phyloP scores from a whole-genome alignment of 2,888 invertebrate genomes.

The Rhogogaster chlorosoma region DNA sequence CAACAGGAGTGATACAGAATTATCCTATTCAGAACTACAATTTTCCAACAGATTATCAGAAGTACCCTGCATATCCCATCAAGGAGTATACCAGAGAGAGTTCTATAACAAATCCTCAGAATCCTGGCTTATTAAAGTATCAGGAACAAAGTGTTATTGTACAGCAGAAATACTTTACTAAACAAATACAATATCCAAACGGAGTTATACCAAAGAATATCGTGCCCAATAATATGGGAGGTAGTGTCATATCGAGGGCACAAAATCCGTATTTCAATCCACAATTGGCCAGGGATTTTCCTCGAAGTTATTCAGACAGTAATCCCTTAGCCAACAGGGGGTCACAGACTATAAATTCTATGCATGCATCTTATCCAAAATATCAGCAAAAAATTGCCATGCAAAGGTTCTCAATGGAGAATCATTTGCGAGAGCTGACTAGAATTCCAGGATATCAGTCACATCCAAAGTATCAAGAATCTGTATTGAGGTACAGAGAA shows the following conservation, averaged over 20 bases:
- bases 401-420: slow-evolving; percentile 71
- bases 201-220: slow-evolving; percentile 61
- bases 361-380: slow-evolving; percentile 67
- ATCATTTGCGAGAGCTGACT: slow-evolving; percentile 69
- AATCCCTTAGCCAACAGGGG: slow-evolving; percentile 60
- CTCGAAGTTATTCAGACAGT: slow-evolving; percentile 65
- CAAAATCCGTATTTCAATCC: slow-evolving; percentile 67
- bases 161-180: slow-evolving; percentile 65
- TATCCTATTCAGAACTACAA: slow-evolving; percentile 71
- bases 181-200: slow-evolving; percentile 65
- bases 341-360: slow-evolving; percentile 56
- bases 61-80: slow-evolving; percentile 67
- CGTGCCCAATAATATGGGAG: slow-evolving; percentile 59
- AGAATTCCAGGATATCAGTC: slow-evolving; percentile 72
- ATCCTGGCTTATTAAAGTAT: slow-evolving; percentile 65
- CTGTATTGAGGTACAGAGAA: slow-evolving; percentile 70
- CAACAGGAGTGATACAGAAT: slow-evolving; percentile 65
- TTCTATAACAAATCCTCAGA: slow-evolving; percentile 53
- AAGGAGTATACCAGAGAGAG: slow-evolving; percentile 66
- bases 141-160: slow-evolving; percentile 63
- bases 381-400: slow-evolving; percentile 70
- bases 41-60: slow-evolving; percentile 69
- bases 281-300: slow-evolving; percentile 65
- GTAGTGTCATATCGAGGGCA: slow-evolving; percentile 57
- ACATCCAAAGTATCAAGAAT: slow-evolving; percentile 75